A percentile compares a stretch with the other conserved stretches of the same genome.
phyloP scores from a whole-genome alignment of 1,140 invertebrate species.

The Globodera rostochiensis region DNA sequence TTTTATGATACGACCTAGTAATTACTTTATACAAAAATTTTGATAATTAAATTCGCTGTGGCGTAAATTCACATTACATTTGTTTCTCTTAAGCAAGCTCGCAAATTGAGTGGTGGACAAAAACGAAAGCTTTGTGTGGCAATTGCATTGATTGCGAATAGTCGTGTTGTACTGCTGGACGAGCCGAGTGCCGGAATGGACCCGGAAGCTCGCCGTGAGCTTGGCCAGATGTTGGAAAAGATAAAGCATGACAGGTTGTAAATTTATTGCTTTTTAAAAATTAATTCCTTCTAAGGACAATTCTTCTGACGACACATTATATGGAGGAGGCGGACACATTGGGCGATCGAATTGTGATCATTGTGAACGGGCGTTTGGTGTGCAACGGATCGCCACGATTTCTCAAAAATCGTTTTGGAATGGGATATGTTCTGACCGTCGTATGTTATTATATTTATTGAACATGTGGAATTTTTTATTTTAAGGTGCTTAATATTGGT shows the following conservation, averaged over 20 bases:
- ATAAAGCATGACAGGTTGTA: constrained; percentile 40
- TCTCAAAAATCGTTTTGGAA: constrained; percentile 69
- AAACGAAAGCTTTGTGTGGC: constrained; percentile 69
- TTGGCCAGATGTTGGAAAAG: constrained; percentile 70
- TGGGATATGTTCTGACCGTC: constrained; percentile 49
- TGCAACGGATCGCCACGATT: constrained; percentile 74
- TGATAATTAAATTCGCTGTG: too few relatives aligned
- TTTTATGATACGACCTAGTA: too few relatives aligned
- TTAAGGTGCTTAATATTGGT: constrained; percentile 4
- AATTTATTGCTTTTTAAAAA: not conserved
- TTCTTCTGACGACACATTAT: constrained; percentile 87
- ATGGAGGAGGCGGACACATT: constrained; percentile 96
- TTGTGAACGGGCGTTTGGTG: constrained; percentile 72
- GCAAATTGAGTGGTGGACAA: constrained; percentile 68
- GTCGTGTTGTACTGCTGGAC: constrained; percentile 69
- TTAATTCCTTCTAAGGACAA: constrained; percentile 37
- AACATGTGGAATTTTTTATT: not conserved
- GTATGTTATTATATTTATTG: constrained; percentile 19
- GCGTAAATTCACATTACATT: not conserved
- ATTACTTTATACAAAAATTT: too few relatives aligned
- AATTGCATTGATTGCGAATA: constrained; percentile 69
- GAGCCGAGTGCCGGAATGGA: constrained; percentile 71
- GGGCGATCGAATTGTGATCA: constrained; percentile 72
- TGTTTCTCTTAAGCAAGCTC: constrained; percentile 40
- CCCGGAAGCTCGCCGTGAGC: constrained; percentile 69